Base-by-base conservation (phyloP, 2,797 vertebrate genomes). In the Sebastes flavidus region DNA sequence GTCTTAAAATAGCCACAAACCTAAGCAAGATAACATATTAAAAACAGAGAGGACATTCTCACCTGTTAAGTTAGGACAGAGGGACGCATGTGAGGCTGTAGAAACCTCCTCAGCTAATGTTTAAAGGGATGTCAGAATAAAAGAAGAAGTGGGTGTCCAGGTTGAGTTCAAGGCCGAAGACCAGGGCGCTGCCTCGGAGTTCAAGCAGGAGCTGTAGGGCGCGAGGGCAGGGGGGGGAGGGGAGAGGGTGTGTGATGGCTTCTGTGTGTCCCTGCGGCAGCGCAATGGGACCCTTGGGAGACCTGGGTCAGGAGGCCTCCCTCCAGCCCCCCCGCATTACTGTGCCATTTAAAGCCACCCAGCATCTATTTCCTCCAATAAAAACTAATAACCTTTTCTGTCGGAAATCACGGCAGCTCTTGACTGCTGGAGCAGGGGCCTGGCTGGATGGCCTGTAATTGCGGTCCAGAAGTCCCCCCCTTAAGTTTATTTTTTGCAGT, bases 311-410 rank as follows among this genome's bases (percentile, higher is more conserved):
- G 88, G 71, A 90, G 89, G 86, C 82, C 91, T 89, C 85, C 81
- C 82, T 81, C 74, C 81, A 76, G 80, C 90, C 86, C 84, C 72
- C 82, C 72, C 56, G 55, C 92, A 96, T 95, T 95, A 94, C 92
- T 86, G 90, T 94, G 94, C 94, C 95, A 95, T 96, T 96, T 96
- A 95, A 96, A 95, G 94, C 92, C 94, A 92, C 94, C 89, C 94
- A 95, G 94, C 94, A 95, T 95, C 95, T 96, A 96, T 96, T 96
- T 96, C 96, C 96, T 95, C 95, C 96, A 96, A 96, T 96, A 96
- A 96, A 96, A 95, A 94, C 94, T 94, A 96, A 96, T 96, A 96
- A 96, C 95, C 95, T 96, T 95, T 95, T 95, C 95, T 95, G 96
- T 95, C 91, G 92, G 92, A 96, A 96, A 96, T 96, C 95, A 94